Conservation (phyloP, 2,113 vertebrate species). For the Gadus macrocephalus region DNA sequence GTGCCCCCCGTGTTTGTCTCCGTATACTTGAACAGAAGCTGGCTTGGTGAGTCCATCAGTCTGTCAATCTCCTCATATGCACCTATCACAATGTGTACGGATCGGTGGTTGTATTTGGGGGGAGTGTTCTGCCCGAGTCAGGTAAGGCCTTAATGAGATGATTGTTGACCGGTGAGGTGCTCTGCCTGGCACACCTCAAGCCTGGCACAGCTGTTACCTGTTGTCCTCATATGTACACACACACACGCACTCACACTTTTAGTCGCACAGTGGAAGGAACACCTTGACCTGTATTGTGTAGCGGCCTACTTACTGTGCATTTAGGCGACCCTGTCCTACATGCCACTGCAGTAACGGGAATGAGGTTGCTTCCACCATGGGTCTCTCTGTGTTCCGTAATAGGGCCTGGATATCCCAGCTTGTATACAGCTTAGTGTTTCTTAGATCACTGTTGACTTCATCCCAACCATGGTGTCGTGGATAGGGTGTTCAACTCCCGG, state of each 20-base stretch:
- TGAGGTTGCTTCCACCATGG: neutral
- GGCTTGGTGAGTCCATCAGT: conserved; percentile 87
- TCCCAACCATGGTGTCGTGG: too few species aligned
- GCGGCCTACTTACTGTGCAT: conserved; percentile 52
- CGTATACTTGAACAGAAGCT: conserved; percentile 98
- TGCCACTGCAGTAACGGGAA: conserved; percentile 42
- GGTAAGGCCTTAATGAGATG: too few species aligned
- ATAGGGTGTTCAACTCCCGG: too few species aligned
- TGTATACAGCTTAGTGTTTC: too few species aligned
- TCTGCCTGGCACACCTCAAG: neutral
- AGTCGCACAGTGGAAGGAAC: conserved; percentile 57
- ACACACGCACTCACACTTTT: conserved; percentile 25
- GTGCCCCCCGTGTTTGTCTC: conserved; percentile 98
- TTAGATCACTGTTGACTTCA: too few species aligned
- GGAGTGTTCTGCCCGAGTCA: too few species aligned
- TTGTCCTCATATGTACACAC: neutral
- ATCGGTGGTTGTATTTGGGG: too few species aligned
- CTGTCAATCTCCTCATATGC: neutral
- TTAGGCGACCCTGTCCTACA: conserved; percentile 45
- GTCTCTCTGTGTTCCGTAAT: too few species aligned
- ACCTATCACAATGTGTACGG: too few species aligned
- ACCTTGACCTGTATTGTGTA: conserved; percentile 62
- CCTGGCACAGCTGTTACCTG: neutral
- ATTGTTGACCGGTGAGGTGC: too few species aligned
- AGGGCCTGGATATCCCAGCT: too few species aligned